Base-by-base conservation (phyloP, 2,888 invertebrate species). In the Perithous albicinctus region DNA sequence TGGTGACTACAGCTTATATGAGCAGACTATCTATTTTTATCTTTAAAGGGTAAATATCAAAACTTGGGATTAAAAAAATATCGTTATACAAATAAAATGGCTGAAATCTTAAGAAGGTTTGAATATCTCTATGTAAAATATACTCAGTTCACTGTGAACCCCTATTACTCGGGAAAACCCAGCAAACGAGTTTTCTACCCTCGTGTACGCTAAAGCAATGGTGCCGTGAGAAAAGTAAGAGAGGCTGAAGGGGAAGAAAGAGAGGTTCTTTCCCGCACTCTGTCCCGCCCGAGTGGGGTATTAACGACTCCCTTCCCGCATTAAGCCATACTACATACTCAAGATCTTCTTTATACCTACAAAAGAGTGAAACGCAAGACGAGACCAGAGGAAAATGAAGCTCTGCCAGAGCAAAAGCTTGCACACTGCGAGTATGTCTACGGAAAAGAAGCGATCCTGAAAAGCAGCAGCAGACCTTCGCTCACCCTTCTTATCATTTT, bases 371-470 rank as follows among this genome's bases (percentile, higher is more conserved):
- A 59, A 46, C 43, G 12, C 43, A 35, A 56, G 59, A 20, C 43
- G 32, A 20, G 23, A 20, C 38, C 15, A 12, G 41, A 15, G 63
- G 29, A 70, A 54, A 72, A 12, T 35, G 48, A 67, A 76, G 15
- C 59, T 48, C 41, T 59, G 78, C 51, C 69, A 41, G 10, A 46
- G 51, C 70, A 29, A n/a, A n/a, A 72, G 26, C 56, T 46, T 48
- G 48, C 41, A 59, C 59, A 18, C n/a, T 18, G 72, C 59, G 72
- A 78, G 64, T 66, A 35, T 35, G 26, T 35, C 59, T 48, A 43
- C 46, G 59, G 61, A 61, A 80, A 72, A 76, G 78, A 72, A 64
- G 56, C 35, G 67, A 48, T 69, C 74, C 48, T 75, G 64, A 78
- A 82, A 54, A 64, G 46, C 74, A 63, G 74, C 26, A 78, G 56